A percentile compares a stretch with the other conserved stretches of the same genome.
phyloP scores from a whole-genome alignment of 2,888 invertebrate species.

The Drosophila maculinotata region DNA sequence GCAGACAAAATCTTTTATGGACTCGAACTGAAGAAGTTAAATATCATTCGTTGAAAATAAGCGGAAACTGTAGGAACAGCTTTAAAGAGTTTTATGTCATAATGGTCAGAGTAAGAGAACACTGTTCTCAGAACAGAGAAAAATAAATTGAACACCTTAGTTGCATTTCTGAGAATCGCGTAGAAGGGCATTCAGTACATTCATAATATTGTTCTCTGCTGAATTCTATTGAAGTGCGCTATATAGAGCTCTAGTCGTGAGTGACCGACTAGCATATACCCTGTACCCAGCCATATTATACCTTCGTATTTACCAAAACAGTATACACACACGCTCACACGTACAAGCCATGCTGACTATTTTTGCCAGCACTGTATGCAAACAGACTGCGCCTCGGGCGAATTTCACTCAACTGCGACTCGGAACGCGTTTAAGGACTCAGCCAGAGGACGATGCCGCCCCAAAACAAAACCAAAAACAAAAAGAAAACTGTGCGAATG shows the following conservation, averaged over 20 bases:
- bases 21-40: slow-evolving; percentile 26
- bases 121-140: no score
- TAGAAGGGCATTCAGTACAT: no score
- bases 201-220: no score
- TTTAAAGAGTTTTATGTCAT: slow-evolving; percentile 10
- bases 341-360: slow-evolving; percentile 6
- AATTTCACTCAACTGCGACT: slow-evolving; percentile 16
- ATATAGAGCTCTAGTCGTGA: no score
- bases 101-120: no score
- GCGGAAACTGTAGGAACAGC: slow-evolving; percentile 25
- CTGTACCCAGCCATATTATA: no score
- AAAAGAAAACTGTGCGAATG: slow-evolving; percentile 46
- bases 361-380: slow-evolving; percentile 32
- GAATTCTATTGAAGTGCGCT: no score
- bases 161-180: no score
- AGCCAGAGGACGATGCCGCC: slow-evolving; percentile 17
- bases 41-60: background rate
- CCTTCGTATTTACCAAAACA: no score
- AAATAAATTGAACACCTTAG: no score
- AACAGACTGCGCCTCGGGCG: slow-evolving; percentile 4
- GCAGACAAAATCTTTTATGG: slow-evolving; percentile 45
- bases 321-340: no score
- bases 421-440: slow-evolving; percentile 17
- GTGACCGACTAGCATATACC: no score
- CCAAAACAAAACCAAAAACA: slow-evolving; percentile 20